phyloP scores from a whole-genome alignment of 2,888 invertebrate genomes.

The Cryptosula pallasiana region DNA sequence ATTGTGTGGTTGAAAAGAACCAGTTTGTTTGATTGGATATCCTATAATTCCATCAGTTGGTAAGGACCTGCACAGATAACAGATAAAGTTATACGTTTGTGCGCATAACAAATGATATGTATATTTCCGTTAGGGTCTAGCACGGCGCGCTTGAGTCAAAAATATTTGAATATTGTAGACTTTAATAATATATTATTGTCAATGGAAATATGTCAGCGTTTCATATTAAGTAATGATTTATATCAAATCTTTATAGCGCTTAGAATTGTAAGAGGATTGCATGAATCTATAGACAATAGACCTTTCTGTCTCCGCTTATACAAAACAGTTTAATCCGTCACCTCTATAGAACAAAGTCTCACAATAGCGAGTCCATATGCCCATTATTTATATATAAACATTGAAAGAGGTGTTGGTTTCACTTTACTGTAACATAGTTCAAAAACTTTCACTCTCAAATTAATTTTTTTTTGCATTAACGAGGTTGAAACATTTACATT shows the following conservation, averaged over 20 bases:
- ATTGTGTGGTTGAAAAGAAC: neutral
- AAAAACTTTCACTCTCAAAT: too few species aligned
- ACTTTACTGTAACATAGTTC: too few species aligned
- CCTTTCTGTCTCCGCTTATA: neutral
- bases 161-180: too few species aligned
- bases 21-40: neutral
- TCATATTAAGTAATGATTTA: neutral
- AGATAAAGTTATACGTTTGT: neutral
- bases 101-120: neutral
- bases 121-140: too few species aligned
- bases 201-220: neutral
- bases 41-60: neutral
- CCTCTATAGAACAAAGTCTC: neutral
- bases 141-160: too few species aligned
- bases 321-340: neutral
- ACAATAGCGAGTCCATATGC: too few species aligned
- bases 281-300: neutral
- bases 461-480: too few species aligned
- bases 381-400: too few species aligned
- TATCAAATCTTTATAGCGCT: neutral
- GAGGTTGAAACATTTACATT: too few species aligned
- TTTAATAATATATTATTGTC: too few species aligned
- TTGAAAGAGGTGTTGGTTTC: too few species aligned
- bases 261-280: neutral
- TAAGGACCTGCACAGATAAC: neutral